Base-by-base conservation (phyloP, 1,140 invertebrate species). In the Caenorhabditis latens region DNA sequence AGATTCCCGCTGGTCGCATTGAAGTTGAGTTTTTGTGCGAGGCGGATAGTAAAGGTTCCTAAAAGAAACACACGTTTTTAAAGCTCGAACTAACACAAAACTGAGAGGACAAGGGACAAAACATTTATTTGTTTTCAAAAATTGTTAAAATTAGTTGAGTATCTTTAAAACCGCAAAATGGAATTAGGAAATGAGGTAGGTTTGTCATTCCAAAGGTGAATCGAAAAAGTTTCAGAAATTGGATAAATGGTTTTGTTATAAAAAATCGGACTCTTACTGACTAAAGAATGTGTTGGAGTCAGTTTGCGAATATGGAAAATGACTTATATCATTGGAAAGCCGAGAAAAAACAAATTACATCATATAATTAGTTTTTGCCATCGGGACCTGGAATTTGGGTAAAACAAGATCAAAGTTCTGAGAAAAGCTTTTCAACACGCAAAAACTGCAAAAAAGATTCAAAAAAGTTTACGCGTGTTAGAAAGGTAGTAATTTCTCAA, bases 41-140 rank as follows among this genome's bases (percentile, higher is more conserved):
- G 8, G 89, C 89, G 8, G 91, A 83, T n/a, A 91, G 65, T 58
- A 91, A 71, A 21, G 91, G 91, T 75, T 91, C 91, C 91, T 91
- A 79, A 87, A 90, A 83, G 7, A 43, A 32, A 86, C 42, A 24
- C 48, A 65, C 4, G 40, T 84, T 71, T 75, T 57, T 2, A 46
- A 11, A 46, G n/a, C 19, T 50, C n/a, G 4, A n/a, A 79, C 71
- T 8, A 21, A 19, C 9, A 67, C 57, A 14, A 58, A 65, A 58
- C 84, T 65, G 19, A 75, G 63, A 21, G 48, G 43, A 65, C 43
- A 57, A 55, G 71, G 48, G 82, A 84, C 42, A 46, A 19, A 83
- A 46, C 48, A 53, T 14, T 42, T 32, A 40, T 42, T 46, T 79
- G 46, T 53, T 14, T n/a, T 83, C 11, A 57, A 53, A 71, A 53